phyloP scores from a whole-genome alignment of 2,888 invertebrate species.

The Leucophora obtusa region DNA sequence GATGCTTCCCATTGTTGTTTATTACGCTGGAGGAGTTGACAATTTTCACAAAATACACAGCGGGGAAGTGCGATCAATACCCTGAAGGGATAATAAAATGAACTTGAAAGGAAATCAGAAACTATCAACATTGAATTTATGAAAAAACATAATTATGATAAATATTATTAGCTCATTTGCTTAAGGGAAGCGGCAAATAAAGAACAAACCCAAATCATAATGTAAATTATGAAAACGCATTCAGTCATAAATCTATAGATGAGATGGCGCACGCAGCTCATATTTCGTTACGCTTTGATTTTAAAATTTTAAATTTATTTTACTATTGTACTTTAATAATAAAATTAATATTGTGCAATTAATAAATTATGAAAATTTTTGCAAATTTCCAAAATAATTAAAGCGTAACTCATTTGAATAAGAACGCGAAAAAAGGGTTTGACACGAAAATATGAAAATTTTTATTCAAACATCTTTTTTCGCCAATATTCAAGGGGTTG shows the following conservation, averaged over 20 bases:
- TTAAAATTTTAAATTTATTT: conserved; percentile 6
- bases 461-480: not conserved
- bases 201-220: not conserved
- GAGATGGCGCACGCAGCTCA: conserved; percentile 3
- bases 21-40: conserved; percentile 34
- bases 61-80: conserved; percentile 26
- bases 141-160: conserved; percentile 15
- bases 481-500: not conserved
- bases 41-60: conserved; percentile 41
- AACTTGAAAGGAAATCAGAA: not conserved
- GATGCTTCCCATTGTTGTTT: conserved; percentile 5
- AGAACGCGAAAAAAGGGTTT: conserved; percentile 3
- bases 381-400: conserved; percentile 20
- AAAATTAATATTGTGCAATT: conserved; percentile 20
- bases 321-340: conserved; percentile 17
- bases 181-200: conserved; percentile 10
- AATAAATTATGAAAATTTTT: conserved; percentile 28
- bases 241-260: not conserved
- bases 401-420: conserved; percentile 31
- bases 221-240: not conserved
- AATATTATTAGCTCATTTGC: conserved; percentile 37
- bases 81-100: conserved; percentile 13
- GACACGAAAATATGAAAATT: not conserved
- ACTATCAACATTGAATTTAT: not conserved
- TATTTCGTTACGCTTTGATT: conserved; percentile 21